Percentiles rank a stretch among this genome's conserved stretches.
phyloP scores from a whole-genome alignment of 2,797 vertebrate genomes.

The Cossypha dichroa region DNA sequence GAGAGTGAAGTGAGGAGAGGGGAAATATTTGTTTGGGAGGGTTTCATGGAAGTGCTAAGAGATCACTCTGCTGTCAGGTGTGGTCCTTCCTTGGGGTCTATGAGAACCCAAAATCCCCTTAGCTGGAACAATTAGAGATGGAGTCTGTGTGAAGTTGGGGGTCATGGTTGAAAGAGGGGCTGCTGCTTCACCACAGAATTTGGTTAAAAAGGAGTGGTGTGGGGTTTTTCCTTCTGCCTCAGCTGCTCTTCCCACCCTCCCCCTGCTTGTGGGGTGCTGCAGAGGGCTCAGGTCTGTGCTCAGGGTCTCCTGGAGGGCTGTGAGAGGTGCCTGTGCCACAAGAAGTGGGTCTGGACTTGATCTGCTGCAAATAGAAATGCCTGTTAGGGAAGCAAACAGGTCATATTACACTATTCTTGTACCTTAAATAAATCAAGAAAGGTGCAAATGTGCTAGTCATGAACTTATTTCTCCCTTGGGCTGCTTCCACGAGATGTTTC shows the following conservation, averaged over 20 bases:
- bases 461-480: slow-evolving; percentile 62
- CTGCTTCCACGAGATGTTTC: slow-evolving; percentile 41
- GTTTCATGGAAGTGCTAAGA: background rate
- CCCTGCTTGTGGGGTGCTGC: rapidly evolving
- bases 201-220: background rate
- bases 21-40: background rate
- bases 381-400: slow-evolving; percentile 55
- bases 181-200: background rate
- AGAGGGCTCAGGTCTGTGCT: background rate
- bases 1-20: background rate
- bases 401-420: slow-evolving; percentile 50
- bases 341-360: slow-evolving; percentile 47
- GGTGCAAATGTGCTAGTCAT: slow-evolving; percentile 64
- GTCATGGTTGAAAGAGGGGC: rapidly evolving
- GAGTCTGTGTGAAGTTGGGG: rapidly evolving
- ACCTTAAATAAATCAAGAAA: slow-evolving; percentile 66
- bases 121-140: rapidly evolving
- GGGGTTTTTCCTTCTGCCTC: rapidly evolving
- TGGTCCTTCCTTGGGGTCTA: rapidly evolving
- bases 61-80: background rate
- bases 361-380: slow-evolving; percentile 19
- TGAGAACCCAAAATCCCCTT: background rate
- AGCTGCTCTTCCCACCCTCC: rapidly evolving
- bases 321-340: background rate
- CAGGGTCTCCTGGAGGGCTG: background rate